A percentile compares a stretch with the other conserved stretches of the same genome.
These are phyloP conservation scores for Drosophila truncata DNA, from an alignment of 1,140 invertebrate species.

Conservation along the genomic window DNA sequence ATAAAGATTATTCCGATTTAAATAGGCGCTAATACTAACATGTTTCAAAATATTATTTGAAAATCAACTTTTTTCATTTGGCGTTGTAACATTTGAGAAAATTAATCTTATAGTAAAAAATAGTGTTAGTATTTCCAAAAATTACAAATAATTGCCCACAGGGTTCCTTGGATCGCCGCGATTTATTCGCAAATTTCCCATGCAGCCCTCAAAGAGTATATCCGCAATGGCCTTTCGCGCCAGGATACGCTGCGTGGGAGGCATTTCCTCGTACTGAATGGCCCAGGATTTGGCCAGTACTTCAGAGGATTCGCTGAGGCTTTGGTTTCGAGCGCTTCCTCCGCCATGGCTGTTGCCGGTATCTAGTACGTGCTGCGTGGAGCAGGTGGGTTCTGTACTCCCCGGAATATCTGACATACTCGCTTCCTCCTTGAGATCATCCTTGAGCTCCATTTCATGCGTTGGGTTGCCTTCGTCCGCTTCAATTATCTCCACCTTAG, in stretches of 20 bases:
- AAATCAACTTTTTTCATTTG: not conserved
- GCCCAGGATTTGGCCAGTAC: conserved; percentile 78
- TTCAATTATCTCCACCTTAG: conserved; percentile 73
- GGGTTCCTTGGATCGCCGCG: conserved; percentile 44
- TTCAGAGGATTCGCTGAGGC: conserved; percentile 66
- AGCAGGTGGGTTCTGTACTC: conserved; percentile 14
- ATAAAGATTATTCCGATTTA: not conserved
- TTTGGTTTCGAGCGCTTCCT: conserved; percentile 1
- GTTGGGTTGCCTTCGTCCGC: conserved; percentile 25
- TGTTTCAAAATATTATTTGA: not conserved
- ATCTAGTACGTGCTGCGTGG: not conserved
- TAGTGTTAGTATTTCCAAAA: not conserved
- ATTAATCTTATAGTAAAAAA: not conserved
- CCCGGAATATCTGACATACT: conserved; percentile 5
- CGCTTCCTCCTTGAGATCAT: conserved; percentile 29
- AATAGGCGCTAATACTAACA: not conserved
- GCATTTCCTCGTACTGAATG: conserved; percentile 78
- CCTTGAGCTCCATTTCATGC: not conserved
- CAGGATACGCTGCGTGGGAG: conserved; percentile 67
- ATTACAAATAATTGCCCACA: conserved; percentile 44
- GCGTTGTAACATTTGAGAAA: not conserved
- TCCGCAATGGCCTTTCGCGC: conserved; percentile 78
- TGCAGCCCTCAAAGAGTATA: conserved; percentile 78
- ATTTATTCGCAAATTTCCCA: conserved; percentile 77
- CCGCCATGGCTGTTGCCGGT: not conserved